phyloP scores from a whole-genome alignment of 2,113 vertebrate species.

The Platycercus adscitus region DNA sequence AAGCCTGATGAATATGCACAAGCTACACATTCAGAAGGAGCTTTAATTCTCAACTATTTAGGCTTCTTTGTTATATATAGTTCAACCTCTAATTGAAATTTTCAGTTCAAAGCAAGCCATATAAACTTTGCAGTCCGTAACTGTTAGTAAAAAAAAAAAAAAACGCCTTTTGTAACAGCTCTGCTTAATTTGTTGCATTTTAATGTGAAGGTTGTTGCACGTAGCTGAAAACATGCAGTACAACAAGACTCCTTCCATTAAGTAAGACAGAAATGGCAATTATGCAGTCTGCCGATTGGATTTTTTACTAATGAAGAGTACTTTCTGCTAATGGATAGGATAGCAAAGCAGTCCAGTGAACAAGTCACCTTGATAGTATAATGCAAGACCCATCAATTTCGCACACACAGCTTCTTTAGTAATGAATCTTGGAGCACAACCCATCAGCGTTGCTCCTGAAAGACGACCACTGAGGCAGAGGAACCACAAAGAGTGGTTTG shows the following conservation, averaged over 20 bases:
- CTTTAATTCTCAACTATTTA: neutral
- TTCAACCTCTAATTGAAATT: slow-evolving; percentile 46
- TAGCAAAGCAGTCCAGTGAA: slow-evolving; percentile 19
- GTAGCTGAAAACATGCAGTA: slow-evolving; percentile 29
- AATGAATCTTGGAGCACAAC: neutral
- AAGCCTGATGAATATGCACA: neutral
- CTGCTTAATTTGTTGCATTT: slow-evolving; percentile 42
- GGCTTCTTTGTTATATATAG: slow-evolving; percentile 1
- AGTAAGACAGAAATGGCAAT: slow-evolving; percentile 37
- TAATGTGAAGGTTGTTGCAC: slow-evolving; percentile 18
- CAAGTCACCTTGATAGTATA: slow-evolving; percentile 31
- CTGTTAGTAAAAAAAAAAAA: slow-evolving; percentile 1
- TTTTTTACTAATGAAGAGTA: slow-evolving; percentile 44
- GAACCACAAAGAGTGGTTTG: neutral
- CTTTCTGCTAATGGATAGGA: slow-evolving; percentile 22
- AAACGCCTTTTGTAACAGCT: slow-evolving; percentile 22
- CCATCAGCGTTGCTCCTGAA: neutral
- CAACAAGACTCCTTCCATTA: slow-evolving; percentile 24
- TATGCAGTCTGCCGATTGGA: slow-evolving; percentile 57
- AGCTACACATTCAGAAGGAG: neutral
- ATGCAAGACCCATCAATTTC: slow-evolving; percentile 14
- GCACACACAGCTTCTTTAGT: neutral
- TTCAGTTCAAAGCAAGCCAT: slow-evolving; percentile 17
- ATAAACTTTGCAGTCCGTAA: slow-evolving; percentile 15
- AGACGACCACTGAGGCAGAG: neutral